Base-by-base conservation (phyloP, 2,888 invertebrate species). In the Xestobium rufovillosum region DNA sequence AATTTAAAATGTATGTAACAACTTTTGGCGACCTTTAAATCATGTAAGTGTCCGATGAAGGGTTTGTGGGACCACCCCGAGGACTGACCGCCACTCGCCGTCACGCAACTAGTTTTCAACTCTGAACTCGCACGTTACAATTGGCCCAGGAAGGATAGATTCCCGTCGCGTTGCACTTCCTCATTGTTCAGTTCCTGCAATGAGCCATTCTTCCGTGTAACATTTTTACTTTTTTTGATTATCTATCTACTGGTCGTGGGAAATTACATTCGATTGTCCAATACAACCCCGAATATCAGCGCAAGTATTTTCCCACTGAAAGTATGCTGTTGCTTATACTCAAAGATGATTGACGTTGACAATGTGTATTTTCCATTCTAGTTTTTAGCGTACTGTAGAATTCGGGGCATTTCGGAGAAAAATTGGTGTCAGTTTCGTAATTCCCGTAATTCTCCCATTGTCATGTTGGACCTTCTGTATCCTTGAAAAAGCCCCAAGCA, bases 1-100 rank as follows among this genome's bases (percentile, higher is more conserved):
- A 53, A 55, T 56, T 57, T 55, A 55, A 56, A 54, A 50, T 48
- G 53, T 47, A 58, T 57, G 57, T 58, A 58, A 58, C 59, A 56
- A 55, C 55, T 56, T 56, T 57, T 56, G 57, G 56, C 56, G 53
- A 51, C 47, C 52, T 56, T 50, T 53, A 55, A 55, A 55, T 55
- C 55, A 55, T 55, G 55, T 55, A 55, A 50, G 52, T 50, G 56
- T 52, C 56, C 48, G 45, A 45, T 46, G 45, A 47, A 39, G 48
- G 45, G 42, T 45, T 42, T 41, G 34, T 17, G 23, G 41, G 54
- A 55, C 55, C 55, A 55, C 53, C 54, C 53, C 46, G 33, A 41
- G 43, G 52, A 36, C 34, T 45, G 49, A 44, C 49, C 50, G 41
- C 37, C 48, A 50, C 50, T 48, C 56, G 43, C 52, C 57, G 56